These are phyloP conservation scores for Fopius arisanus DNA, from an alignment of 1,140 invertebrate species.

Conservation along the genomic window DNA sequence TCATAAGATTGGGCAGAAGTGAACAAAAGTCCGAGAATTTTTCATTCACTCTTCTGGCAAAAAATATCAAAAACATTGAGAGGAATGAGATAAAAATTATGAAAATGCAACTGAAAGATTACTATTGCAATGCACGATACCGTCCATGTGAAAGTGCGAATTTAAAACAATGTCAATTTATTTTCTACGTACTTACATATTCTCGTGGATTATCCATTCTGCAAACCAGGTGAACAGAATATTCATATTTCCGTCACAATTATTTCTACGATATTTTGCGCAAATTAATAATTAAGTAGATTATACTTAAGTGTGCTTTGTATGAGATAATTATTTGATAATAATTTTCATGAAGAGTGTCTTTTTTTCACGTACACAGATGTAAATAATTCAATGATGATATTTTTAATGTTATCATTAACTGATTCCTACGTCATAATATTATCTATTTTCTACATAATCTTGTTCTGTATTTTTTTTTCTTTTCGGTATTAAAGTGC, in stretches of 20 bases:
- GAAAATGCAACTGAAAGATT: not conserved
- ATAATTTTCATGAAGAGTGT: not conserved
- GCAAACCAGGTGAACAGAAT: not conserved
- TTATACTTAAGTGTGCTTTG: not conserved
- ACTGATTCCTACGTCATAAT: slow-evolving; percentile 7
- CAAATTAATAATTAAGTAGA: not conserved
- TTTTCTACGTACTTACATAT: not conserved
- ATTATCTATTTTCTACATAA: slow-evolving; percentile 11
- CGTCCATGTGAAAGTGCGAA: slow-evolving; percentile 30
- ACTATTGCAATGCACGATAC: slow-evolving; percentile 27
- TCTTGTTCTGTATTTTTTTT: slow-evolving; percentile 10
- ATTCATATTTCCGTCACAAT: not conserved
- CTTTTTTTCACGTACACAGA: not conserved
- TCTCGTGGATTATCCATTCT: slow-evolving; percentile 12
- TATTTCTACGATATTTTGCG: not conserved
- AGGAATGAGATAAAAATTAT: not conserved
- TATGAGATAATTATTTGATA: not conserved
- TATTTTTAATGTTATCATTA: slow-evolving; percentile 2
- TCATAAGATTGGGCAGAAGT: not conserved
- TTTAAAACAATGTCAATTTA: slow-evolving; percentile 28
- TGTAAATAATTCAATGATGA: not conserved
- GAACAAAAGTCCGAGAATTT: not conserved
- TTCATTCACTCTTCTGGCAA: too few relatives aligned
- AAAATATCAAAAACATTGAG: too few relatives aligned
- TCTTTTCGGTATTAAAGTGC: slow-evolving; percentile 27